Percentiles rank a stretch among this genome's conserved stretches.
phyloP scores from a whole-genome alignment of 1,140 invertebrate species.

The Chionoecetes opilio region DNA sequence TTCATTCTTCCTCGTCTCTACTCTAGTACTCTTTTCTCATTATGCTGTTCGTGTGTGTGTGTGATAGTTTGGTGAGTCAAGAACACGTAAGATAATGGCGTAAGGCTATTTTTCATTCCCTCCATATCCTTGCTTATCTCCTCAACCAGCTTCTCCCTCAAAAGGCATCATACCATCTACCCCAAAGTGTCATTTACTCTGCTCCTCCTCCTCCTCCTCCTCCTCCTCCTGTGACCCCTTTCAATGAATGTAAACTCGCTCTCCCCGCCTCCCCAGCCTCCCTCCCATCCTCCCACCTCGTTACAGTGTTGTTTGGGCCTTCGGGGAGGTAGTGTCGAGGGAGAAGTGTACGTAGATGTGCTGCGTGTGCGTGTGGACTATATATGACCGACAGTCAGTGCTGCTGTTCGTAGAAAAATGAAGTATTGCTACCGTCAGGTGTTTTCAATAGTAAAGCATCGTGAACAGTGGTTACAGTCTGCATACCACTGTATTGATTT shows the following conservation, averaged over 20 bases:
- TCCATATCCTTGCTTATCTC: neutral
- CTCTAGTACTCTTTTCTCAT: neutral
- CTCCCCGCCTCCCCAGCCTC: neutral
- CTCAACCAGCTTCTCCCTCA: neutral
- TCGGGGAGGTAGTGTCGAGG: neutral
- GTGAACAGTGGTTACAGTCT: neutral
- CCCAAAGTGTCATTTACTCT: neutral
- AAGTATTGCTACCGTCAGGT: no score
- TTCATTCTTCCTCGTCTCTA: neutral
- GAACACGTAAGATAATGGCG: neutral
- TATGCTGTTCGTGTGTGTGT: slow-evolving; percentile 2
- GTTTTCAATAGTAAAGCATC: no score
- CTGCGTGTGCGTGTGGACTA: no score
- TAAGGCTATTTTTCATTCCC: neutral
- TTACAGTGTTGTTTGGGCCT: slow-evolving; percentile 17
- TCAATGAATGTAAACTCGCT: neutral
- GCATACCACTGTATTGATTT: neutral
- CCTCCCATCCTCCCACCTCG: neutral
- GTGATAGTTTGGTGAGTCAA: neutral
- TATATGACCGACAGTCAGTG: neutral
- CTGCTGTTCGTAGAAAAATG: neutral
- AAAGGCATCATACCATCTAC: no score
- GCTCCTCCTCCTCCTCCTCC: slow-evolving; percentile 4
- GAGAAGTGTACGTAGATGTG: neutral
- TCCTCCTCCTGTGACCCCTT: neutral